A percentile compares a stretch with the other conserved stretches of the same genome.
These are phyloP conservation scores for Sphinx pinastri DNA, from an alignment of 2,888 invertebrate genomes.

Conservation along the genomic window DNA sequence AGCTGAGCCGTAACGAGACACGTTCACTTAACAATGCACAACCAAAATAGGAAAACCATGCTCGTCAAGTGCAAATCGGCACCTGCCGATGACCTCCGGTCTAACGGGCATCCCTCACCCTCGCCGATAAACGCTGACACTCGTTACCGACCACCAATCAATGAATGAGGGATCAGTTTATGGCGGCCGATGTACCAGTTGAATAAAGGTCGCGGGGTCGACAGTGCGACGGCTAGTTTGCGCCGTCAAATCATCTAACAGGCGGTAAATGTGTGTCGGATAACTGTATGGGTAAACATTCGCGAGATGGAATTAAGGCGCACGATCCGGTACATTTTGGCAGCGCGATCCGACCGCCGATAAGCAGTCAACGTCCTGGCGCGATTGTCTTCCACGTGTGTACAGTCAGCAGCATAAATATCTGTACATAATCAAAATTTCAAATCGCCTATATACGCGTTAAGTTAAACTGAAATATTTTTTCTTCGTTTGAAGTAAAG, in stretches of 20 bases:
- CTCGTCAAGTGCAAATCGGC: constrained; percentile 78
- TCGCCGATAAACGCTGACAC: constrained; percentile 32
- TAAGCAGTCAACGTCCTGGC: constrained; percentile 23
- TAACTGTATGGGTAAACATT: constrained; percentile 77
- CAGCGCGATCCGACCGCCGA: not conserved
- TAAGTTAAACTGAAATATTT: too few relatives aligned
- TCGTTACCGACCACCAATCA: not conserved
- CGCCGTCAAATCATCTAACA: constrained; percentile 61
- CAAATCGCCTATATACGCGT: too few relatives aligned
- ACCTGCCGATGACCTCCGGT: constrained; percentile 77
- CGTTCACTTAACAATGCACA: constrained; percentile 69
- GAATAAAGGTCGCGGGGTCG: constrained; percentile 80
- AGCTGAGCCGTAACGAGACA: constrained; percentile 57
- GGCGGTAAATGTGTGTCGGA: constrained; percentile 69
- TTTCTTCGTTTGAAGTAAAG: too few relatives aligned
- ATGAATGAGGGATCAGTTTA: constrained; percentile 44
- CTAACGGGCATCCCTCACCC: constrained; percentile 72
- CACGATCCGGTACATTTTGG: constrained; percentile 41
- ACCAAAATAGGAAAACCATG: constrained; percentile 75
- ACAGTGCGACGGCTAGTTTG: constrained; percentile 68
- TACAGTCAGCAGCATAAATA: too few relatives aligned
- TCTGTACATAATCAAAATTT: too few relatives aligned
- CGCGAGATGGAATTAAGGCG: constrained; percentile 71
- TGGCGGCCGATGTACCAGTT: constrained; percentile 60
- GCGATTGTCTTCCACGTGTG: constrained; percentile 17